Percentiles rank a stretch among this genome's conserved stretches.
These are phyloP conservation scores for Sclerodermus sp. DNA, from an alignment of 2,888 invertebrate species.

Conservation along the genomic window DNA sequence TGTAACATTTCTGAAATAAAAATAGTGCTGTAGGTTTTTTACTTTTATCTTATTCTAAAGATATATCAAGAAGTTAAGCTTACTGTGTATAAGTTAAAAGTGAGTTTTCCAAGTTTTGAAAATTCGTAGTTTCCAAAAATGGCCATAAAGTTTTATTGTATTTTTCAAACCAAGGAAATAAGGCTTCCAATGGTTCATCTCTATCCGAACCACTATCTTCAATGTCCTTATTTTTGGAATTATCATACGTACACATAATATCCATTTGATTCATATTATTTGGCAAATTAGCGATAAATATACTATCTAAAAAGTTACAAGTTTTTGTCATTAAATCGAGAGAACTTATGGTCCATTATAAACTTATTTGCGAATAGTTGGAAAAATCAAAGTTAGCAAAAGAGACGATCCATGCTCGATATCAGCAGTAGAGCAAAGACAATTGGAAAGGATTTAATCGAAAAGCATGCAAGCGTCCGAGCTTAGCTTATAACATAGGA, in stretches of 20 bases:
- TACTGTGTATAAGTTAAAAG: conserved; percentile 41
- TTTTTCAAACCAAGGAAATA: conserved; percentile 37
- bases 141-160: conserved; percentile 33
- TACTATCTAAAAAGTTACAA: too few species aligned
- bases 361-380: too few species aligned
- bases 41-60: too few species aligned
- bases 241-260: background rate
- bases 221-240: conserved; percentile 5
- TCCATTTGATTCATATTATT: conserved; percentile 7
- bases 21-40: background rate
- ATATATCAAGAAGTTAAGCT: conserved; percentile 8
- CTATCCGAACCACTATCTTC: conserved; percentile 4
- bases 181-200: conserved; percentile 16
- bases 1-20: conserved; percentile 42
- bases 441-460: too few species aligned
- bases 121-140: conserved; percentile 35
- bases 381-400: too few species aligned
- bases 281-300: too few species aligned
- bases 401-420: too few species aligned
- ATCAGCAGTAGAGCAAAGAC: too few species aligned
- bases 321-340: too few species aligned
- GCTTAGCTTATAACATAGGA: too few species aligned
- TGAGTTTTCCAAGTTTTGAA: conserved; percentile 30
- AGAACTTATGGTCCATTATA: too few species aligned
- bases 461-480: too few species aligned